Base-by-base conservation (phyloP, 1,140 invertebrate genomes). In the Doryteuthis pealeii region DNA sequence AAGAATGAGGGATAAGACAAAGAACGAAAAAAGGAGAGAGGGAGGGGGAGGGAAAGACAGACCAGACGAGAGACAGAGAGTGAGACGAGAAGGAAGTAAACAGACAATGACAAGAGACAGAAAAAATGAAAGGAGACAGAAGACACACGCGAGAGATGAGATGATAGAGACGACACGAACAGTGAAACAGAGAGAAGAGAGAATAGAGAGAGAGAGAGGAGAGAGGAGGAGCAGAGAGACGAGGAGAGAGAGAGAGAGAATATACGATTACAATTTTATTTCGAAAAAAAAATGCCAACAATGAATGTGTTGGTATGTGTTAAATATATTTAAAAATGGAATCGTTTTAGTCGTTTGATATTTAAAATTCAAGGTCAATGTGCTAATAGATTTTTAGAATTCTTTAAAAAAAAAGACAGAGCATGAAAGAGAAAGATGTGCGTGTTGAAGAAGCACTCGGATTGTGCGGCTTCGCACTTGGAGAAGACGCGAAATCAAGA, bases 151-250 rank as follows among this genome's bases (percentile, higher is more conserved):
- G 45, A 18, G 68, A 40, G 40, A 33, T 68, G 31, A 66, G 0
- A 74, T 30, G 68, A 32, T 68, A 2, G 35, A 65, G 68, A 35
- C 67, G 72, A 74, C 58, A 69, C 58, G 40, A 33, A 69, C 58
- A 69, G 58, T 35, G 72, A 74, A 65, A 74, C 54, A 69, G 72
- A 68, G 62, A 65, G 62, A 68, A 28, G 26, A 18, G 35, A 62
- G 1, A 33, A 69, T 30, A 67, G 71, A 62, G 71, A 28, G 22
- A 28, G 35, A 28, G 43, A 72, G 35, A 72, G 18, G 18, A 54
- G 30, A 22, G 22, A 22, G 22, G 12, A 49, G 45, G 22, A 22
- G 22, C 8, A 49, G 8, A 49, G 45, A 22, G 8, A 8, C 8
- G 45, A 49, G 45, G 45, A 49, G 22, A 10, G 45, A 49, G 45